A percentile compares a stretch with the other conserved stretches of the same genome.
Conservation (phyloP, 92 coral and sea anemone species). For the Epizoanthus rinbou region DNA sequence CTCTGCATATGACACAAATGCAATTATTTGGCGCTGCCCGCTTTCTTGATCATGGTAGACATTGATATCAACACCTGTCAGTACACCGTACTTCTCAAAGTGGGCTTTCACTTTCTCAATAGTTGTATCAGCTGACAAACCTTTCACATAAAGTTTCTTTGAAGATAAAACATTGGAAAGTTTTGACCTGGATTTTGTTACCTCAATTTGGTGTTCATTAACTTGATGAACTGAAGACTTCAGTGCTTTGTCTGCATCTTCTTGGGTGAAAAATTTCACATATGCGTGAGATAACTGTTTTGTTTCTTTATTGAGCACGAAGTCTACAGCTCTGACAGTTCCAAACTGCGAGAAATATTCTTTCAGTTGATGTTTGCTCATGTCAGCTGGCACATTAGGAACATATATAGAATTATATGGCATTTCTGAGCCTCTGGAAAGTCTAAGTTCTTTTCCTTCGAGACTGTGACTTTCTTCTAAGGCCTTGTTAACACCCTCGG, state of each 20-base stretch:
- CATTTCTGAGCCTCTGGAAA: conserved; percentile 38
- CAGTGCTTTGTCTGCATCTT: conserved; percentile 55
- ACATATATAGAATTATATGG: conserved; percentile 54
- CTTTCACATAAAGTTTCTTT: conserved; percentile 55
- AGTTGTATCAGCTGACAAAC: conserved; percentile 47
- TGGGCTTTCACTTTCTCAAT: conserved; percentile 55
- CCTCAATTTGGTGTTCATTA: conserved; percentile 24
- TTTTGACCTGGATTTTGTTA: conserved; percentile 23
- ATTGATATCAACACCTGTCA: conserved; percentile 57
- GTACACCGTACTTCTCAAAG: conserved; percentile 57
- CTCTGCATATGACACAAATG: conserved; percentile 51
- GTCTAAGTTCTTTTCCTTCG: conserved; percentile 48
- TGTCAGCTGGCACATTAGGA: conserved; percentile 54
- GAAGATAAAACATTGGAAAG: conserved; percentile 34
- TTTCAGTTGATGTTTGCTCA: conserved; percentile 46
- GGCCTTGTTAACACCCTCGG: conserved; percentile 45
- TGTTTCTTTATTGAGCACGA: conserved; percentile 43
- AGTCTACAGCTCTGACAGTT: conserved; percentile 51
- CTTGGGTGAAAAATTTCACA: conserved; percentile 52
- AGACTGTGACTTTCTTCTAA: conserved; percentile 49
- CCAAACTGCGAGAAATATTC: conserved; percentile 61
- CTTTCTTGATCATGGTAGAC: conserved; percentile 39
- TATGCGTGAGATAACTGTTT: conserved; percentile 51
- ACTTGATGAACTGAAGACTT: conserved; percentile 50
- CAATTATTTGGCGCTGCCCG: conserved; percentile 11